Conservation (phyloP, 2,113 vertebrate species). For the Neofelis nebulosa region DNA sequence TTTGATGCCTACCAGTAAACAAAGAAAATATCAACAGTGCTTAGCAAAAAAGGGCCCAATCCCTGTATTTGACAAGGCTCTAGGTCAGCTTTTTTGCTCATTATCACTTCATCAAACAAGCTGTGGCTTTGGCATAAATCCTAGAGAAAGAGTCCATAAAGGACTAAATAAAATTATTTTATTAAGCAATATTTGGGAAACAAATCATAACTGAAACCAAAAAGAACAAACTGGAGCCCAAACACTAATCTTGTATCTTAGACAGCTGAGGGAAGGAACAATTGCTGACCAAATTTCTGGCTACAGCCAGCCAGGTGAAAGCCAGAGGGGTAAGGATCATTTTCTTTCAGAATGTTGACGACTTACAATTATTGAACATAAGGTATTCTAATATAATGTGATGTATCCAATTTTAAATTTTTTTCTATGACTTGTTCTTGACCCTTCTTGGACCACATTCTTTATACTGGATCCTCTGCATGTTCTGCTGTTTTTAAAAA, state of each 20-base stretch:
- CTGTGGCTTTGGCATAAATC: not conserved
- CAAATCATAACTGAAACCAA: not conserved
- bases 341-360: not conserved
- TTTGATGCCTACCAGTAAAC: not conserved
- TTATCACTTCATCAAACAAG: slow-evolving; percentile 40
- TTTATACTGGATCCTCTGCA: not conserved
- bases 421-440: slow-evolving; percentile 21
- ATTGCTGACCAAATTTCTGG: not conserved
- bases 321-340: not conserved
- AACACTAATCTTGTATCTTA: not conserved
- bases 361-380: not conserved
- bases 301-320: not conserved
- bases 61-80: not conserved
- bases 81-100: not conserved
- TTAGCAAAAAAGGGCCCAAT: not conserved
- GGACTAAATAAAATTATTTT: not conserved
- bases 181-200: not conserved
- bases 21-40: not conserved
- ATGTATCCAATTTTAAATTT: not conserved
- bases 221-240: not conserved
- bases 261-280: slow-evolving; percentile 1
- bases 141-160: not conserved
- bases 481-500: not conserved
- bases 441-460: not conserved
- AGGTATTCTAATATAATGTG: not conserved